Conservation (phyloP, 1,140 invertebrate species). For the Holcopasites calliopsidis region DNA sequence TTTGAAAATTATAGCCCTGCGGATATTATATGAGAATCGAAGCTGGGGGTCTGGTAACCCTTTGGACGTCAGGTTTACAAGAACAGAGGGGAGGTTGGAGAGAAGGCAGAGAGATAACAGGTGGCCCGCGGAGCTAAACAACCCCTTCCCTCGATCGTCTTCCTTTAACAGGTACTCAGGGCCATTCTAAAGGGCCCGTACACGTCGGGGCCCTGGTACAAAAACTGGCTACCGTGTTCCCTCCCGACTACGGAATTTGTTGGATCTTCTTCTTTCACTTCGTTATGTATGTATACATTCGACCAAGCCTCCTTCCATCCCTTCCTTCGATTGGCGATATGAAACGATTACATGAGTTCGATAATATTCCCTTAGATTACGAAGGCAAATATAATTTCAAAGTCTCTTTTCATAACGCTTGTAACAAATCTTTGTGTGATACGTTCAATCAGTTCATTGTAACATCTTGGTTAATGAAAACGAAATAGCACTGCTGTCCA, state of each 20-base stretch:
- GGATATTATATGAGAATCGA: slow-evolving; percentile 30
- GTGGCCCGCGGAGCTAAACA: slow-evolving; percentile 76
- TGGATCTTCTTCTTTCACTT: background rate
- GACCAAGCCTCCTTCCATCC: slow-evolving; percentile 44
- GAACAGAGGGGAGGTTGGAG: slow-evolving; percentile 48
- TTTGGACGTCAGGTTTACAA: slow-evolving; percentile 30
- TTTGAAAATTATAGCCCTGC: background rate
- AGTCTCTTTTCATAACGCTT: too few relatives aligned
- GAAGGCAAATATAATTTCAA: too few relatives aligned
- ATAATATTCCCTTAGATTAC: too few relatives aligned
- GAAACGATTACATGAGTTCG: too few relatives aligned
- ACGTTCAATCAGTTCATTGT: too few relatives aligned
- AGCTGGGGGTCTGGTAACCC: slow-evolving; percentile 51
- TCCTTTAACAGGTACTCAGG: slow-evolving; percentile 8
- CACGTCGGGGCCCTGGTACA: slow-evolving; percentile 56
- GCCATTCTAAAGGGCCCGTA: slow-evolving; percentile 23
- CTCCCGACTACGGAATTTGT: slow-evolving; percentile 53
- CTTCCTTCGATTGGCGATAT: background rate
- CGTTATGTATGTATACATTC: slow-evolving; percentile 25
- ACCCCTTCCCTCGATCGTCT: slow-evolving; percentile 56
- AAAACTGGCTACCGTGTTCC: slow-evolving; percentile 74
- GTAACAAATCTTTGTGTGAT: too few relatives aligned
- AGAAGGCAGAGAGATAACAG: slow-evolving; percentile 72
- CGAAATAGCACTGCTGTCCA: too few relatives aligned
- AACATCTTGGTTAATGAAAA: too few relatives aligned